A percentile compares a stretch with the other conserved stretches of the same genome.
Conservation (phyloP, 2,888 invertebrate species). For the Philopedon plagiatum region DNA sequence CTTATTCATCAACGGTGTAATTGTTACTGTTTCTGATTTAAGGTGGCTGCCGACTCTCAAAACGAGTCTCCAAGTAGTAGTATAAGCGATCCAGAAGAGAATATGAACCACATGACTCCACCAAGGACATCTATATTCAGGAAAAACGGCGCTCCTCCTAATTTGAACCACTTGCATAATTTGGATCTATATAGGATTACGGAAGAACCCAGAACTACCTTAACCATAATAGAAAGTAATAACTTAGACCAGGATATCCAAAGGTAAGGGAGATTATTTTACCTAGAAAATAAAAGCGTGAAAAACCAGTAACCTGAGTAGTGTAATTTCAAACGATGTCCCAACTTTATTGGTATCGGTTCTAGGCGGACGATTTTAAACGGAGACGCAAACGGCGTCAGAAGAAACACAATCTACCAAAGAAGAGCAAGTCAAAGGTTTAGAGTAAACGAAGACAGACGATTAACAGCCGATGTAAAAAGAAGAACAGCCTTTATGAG, state of each 20-base stretch:
- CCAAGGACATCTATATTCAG: slow-evolving; percentile 51
- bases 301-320: too few relatives aligned
- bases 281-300: too few relatives aligned
- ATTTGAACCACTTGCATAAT: background rate
- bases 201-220: slow-evolving; percentile 30
- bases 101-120: slow-evolving; percentile 16
- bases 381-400: slow-evolving; percentile 18
- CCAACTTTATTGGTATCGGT: background rate
- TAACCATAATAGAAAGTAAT: slow-evolving; percentile 49
- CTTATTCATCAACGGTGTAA: too few relatives aligned
- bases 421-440: slow-evolving; percentile 54
- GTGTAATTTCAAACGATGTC: too few relatives aligned
- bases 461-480: slow-evolving; percentile 61
- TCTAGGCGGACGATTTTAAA: slow-evolving; percentile 12
- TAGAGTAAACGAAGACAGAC: slow-evolving; percentile 53
- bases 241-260: slow-evolving; percentile 41
- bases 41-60: slow-evolving; percentile 20
- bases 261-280: slow-evolving; percentile 27
- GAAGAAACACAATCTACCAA: slow-evolving; percentile 46
- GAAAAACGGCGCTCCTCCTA: slow-evolving; percentile 49
- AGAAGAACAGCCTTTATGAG: slow-evolving; percentile 79
- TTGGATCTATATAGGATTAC: slow-evolving; percentile 17
- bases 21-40: background rate
- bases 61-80: background rate
- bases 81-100: slow-evolving; percentile 22